Conservation (phyloP, 2,888 invertebrate genomes). For the Eurytoma adleriae region DNA sequence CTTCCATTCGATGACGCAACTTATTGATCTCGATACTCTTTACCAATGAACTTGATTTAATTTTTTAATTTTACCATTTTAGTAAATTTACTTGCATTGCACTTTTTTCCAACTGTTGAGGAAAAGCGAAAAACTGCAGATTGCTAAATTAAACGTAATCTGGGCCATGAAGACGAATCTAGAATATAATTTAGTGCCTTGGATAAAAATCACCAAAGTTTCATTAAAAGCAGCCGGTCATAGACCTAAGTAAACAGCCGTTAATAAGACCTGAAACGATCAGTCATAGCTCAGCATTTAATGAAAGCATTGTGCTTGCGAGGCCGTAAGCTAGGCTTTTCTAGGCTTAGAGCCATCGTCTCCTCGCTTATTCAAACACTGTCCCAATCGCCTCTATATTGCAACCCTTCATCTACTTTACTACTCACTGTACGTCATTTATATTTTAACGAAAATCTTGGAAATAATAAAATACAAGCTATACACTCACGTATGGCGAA, state of each 20-base stretch:
- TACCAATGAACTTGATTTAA: too few relatives aligned
- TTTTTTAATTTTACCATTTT: too few relatives aligned
- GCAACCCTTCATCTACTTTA: too few relatives aligned
- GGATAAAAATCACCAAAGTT: constrained; percentile 18
- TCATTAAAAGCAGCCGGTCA: constrained; percentile 35
- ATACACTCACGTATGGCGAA: neutral
- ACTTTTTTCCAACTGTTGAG: too few relatives aligned
- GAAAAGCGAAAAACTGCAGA: too few relatives aligned
- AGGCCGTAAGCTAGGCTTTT: constrained; percentile 35
- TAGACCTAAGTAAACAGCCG: constrained; percentile 34
- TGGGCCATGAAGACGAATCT: neutral
- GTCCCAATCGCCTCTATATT: neutral
- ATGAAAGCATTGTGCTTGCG: constrained; percentile 66
- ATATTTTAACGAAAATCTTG: too few relatives aligned
- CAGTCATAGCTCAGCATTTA: constrained; percentile 70
- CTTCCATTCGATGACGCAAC: too few relatives aligned
- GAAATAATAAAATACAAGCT: neutral
- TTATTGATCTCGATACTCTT: too few relatives aligned
- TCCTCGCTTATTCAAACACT: constrained; percentile 6
- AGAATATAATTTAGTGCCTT: constrained; percentile 16
- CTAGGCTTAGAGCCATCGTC: constrained; percentile 27
- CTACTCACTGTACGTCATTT: neutral
- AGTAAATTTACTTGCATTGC: too few relatives aligned
- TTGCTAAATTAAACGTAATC: neutral
- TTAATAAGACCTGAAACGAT: constrained; percentile 61